Percentiles rank a stretch among this genome's conserved stretches.
phyloP scores from a whole-genome alignment of 2,888 invertebrate species.

The Spisula solida region DNA sequence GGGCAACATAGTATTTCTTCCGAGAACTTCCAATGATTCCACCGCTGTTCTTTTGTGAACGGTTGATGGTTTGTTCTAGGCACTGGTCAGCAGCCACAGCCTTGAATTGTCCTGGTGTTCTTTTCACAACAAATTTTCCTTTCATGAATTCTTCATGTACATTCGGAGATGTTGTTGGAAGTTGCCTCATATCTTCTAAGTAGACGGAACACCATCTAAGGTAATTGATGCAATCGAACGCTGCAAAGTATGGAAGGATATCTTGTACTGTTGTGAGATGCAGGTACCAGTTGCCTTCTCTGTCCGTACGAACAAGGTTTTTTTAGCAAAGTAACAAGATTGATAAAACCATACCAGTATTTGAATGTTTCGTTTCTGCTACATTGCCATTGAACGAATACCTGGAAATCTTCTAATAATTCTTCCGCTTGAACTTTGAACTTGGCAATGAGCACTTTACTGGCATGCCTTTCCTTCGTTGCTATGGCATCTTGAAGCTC shows the following conservation, averaged over 20 bases:
- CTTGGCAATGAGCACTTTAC: neutral
- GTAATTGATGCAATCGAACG: conserved; percentile 26
- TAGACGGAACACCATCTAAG: conserved; percentile 50
- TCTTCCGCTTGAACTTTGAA: neutral
- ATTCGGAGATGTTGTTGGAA: conserved; percentile 32
- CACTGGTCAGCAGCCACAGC: conserved; percentile 42
- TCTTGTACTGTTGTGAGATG: conserved; percentile 27
- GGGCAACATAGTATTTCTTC: conserved; percentile 31
- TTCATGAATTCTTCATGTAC: neutral
- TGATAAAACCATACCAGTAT: conserved; percentile 30
- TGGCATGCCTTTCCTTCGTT: neutral
- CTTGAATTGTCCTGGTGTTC: conserved; percentile 35
- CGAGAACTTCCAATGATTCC: conserved; percentile 40
- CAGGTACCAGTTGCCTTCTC: conserved; percentile 45
- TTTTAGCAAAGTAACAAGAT: conserved; percentile 25
- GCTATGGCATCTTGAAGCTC: neutral
- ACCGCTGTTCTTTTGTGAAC: conserved; percentile 36
- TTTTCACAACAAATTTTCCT: conserved; percentile 49
- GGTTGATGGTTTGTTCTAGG: conserved; percentile 38
- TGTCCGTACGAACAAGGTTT: conserved; percentile 27
- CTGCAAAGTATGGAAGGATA: conserved; percentile 48
- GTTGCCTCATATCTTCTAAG: conserved; percentile 49
- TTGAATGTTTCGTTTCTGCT: conserved; percentile 21
- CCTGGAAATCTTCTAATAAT: neutral
- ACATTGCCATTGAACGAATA: neutral